These are phyloP conservation scores for Nerophis ophidion DNA, from an alignment of 2,113 vertebrate species.

Conservation along the genomic window DNA sequence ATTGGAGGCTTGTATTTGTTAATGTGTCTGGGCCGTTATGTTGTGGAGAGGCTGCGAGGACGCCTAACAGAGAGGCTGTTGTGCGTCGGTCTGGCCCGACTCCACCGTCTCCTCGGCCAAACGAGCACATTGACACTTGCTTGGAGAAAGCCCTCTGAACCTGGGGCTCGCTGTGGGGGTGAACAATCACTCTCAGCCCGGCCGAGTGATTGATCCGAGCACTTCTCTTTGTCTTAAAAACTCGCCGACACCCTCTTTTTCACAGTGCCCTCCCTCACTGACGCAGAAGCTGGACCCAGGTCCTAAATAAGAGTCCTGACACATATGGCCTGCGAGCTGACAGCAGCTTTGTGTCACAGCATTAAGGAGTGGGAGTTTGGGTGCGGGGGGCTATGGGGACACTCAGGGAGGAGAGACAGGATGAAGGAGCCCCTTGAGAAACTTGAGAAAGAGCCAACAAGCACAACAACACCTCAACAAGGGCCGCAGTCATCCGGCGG, in stretches of 20 bases:
- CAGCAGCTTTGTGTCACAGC: slow-evolving; percentile 63
- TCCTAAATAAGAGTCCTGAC: slow-evolving; percentile 66
- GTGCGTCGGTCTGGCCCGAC: slow-evolving; percentile 54
- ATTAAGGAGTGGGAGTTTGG: slow-evolving; percentile 38
- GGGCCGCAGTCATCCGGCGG: slow-evolving; percentile 56
- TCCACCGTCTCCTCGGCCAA: slow-evolving; percentile 65
- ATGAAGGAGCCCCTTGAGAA: slow-evolving; percentile 71
- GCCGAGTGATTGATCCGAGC: slow-evolving; percentile 44
- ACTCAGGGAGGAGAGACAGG: slow-evolving; percentile 62
- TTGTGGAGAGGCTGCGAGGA: slow-evolving; percentile 30
- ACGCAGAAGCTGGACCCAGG: slow-evolving; percentile 48
- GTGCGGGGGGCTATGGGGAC: slow-evolving; percentile 40
- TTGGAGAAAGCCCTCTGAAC: slow-evolving; percentile 63
- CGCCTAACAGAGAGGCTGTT: slow-evolving; percentile 65
- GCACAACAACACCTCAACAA: slow-evolving; percentile 67
- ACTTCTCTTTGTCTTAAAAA: slow-evolving; percentile 20
- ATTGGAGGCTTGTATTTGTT: slow-evolving; percentile 64
- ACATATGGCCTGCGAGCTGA: slow-evolving; percentile 65
- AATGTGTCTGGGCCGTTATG: slow-evolving; percentile 58
- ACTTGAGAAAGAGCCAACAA: slow-evolving; percentile 65
- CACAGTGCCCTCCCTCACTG: slow-evolving; percentile 48
- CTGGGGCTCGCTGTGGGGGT: slow-evolving; percentile 53
- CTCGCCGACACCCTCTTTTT: slow-evolving; percentile 60
- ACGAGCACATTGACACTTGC: slow-evolving; percentile 55
- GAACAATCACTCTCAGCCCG: slow-evolving; percentile 48